These are phyloP conservation scores for Chamaetylas fuelleborni DNA, from an alignment of 2,113 vertebrate genomes.

Conservation along the genomic window DNA sequence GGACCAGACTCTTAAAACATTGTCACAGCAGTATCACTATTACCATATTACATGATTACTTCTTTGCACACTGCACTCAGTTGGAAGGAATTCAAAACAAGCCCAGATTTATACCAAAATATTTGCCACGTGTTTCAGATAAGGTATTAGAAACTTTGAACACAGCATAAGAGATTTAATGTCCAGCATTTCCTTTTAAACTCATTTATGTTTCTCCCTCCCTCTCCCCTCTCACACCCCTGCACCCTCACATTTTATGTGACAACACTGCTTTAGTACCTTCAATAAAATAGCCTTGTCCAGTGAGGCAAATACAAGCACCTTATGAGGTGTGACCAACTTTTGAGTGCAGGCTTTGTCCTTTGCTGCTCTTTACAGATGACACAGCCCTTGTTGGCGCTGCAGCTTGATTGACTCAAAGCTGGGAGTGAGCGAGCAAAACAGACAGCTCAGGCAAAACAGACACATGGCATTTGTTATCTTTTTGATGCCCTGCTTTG, in stretches of 20 bases:
- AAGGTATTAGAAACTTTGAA: neutral
- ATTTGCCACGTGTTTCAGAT: conserved; percentile 20
- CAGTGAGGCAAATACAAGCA: conserved; percentile 35
- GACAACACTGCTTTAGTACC: neutral
- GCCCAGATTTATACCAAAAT: conserved; percentile 30
- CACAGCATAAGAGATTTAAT: neutral
- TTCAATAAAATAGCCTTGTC: neutral
- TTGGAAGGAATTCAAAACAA: conserved; percentile 6
- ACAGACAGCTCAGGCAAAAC: neutral
- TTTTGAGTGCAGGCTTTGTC: neutral
- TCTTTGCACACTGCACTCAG: neutral
- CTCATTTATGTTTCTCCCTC: neutral
- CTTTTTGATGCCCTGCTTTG: conserved; percentile 47
- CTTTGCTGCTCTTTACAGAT: conserved; percentile 46
- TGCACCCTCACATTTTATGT: neutral
- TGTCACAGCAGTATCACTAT: neutral
- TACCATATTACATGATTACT: neutral
- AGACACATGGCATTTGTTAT: conserved; percentile 63
- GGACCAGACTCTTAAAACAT: neutral
- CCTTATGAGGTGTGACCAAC: conserved; percentile 38
- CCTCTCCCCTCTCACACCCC: neutral
- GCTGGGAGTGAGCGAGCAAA: conserved; percentile 13
- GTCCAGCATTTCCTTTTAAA: neutral
- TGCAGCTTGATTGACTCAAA: conserved; percentile 6
- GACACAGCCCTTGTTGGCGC: conserved; percentile 14